Conservation (phyloP, 2,797 vertebrate genomes). For the Smutsia gigantea region DNA sequence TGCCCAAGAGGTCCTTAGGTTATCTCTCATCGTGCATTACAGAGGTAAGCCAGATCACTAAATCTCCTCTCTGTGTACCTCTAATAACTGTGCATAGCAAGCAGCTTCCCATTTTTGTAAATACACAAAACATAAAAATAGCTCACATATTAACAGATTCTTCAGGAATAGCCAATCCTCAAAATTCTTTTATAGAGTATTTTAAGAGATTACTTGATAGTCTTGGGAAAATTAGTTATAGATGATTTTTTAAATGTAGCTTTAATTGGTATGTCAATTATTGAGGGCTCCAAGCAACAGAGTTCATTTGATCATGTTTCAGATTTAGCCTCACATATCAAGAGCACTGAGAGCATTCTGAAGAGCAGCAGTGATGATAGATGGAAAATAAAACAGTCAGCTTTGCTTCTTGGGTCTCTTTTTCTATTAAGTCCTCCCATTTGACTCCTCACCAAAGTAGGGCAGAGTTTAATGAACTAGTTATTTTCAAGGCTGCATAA, state of each 20-base stretch:
- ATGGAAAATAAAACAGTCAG: background rate
- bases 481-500: background rate
- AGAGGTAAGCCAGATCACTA: background rate
- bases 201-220: background rate
- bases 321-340: background rate
- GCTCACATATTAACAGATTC: background rate
- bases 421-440: background rate
- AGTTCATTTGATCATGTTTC: background rate
- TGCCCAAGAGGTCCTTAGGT: background rate
- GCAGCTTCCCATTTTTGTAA: background rate
- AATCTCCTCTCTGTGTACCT: background rate
- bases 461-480: background rate
- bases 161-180: background rate
- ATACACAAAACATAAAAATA: background rate
- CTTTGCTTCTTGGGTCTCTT: background rate
- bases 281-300: background rate
- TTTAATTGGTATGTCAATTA: background rate
- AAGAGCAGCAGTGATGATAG: background rate
- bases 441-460: background rate
- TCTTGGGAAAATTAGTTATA: background rate
- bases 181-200: background rate
- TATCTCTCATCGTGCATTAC: background rate
- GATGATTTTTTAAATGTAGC: background rate
- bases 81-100: background rate
- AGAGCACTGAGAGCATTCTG: background rate